Evolutionary conservation across 2,888 invertebrate genomes (phyloP), one percentile per base, ranked within the genome.

Genomic region (Opisthograptis luteolata): DNA sequence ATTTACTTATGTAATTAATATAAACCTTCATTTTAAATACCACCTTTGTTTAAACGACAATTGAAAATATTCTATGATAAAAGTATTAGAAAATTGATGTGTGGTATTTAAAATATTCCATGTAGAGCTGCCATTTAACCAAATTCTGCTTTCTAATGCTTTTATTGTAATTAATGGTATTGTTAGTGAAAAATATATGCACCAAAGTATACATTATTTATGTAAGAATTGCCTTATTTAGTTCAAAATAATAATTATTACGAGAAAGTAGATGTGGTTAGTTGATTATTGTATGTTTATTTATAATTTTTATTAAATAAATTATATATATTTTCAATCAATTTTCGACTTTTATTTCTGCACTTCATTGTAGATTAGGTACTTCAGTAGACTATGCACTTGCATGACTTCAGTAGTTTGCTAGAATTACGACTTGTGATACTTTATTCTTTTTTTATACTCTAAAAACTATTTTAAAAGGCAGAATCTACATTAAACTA

Each of bases 141-240:
- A 56, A 60, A 64, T 58, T 68, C 67, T 72, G 84, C 84, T 86
- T 84, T 55, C 62, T 79, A 82, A 84, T 76, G 84, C 85, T 82
- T 58, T 53, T 55, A 57, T 75, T 64, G 40, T 55, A 70, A 62
- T 7, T 42, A 4, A 55, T 10, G 8, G 3, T 44, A 35, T 24
- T 31, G 17, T 32, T 10, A 10, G n/a, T 7, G 19, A 28, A 32
- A 28, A 41, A 45, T 17, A 1, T 8, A 28, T 45, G 42, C 12
- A 31, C 32, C 22, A 39, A 34, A 42, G 37, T 31, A 40, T 37
- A 27, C 35, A 17, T 40, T 37, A 31, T 36, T 13, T 42, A 43
- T 46, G 9, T 55, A 48, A 32, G 9, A 22, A 44, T 15, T 46
- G 49, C 24, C 37, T 24, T 49, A 51, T 46, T 39, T 48, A 45